Base-by-base conservation (phyloP, 2,797 vertebrate genomes). In the Valencia hispanica region DNA sequence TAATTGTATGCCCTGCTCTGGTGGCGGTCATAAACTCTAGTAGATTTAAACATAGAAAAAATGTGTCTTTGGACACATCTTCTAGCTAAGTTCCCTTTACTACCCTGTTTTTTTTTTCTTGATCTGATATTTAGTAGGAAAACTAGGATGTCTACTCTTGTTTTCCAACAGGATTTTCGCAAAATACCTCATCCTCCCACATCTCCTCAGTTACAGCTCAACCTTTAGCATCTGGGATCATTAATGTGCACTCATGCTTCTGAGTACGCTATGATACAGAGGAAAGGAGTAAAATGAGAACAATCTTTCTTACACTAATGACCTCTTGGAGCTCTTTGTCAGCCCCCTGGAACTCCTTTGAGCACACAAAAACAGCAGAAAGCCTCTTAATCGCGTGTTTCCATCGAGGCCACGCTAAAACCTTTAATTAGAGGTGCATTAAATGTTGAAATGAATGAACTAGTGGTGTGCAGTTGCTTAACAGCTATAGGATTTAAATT, bases 211-310 rank as follows among this genome's bases (percentile, higher is more conserved):
- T 63, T 68, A 68, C 75, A 72, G 36, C 70, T 84, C 78, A 77
- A 41, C 72, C 48, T 80, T 82, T 69, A 70, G 81, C 75, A 71
- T 72, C 48, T 76, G 72, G 77, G 66, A 79, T 88, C 79, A 79
- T 87, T 84, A 87, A 86, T 87, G 84, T 82, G 73, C 83, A 66
- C 70, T 86, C 70, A 74, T 79, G 83, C 70, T 41, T 72, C 77
- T 53, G 59, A 82, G 41, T 41, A 32, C 17, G 12, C 69, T 50
- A 41, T 18, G 51, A 48, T 66, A 50, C 20, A 79, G 34, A 70
- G 48, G 53, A 82, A 45, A 22, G 39, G 30, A 32, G 66, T 43
- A 77, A 70, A 61, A 77, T 47, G 30, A 70, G 45, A 71, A 57
- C 43, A 68, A 22, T 39, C 70, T 72, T 69, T 51, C 3, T 34